A percentile compares a stretch with the other conserved stretches of the same genome.
Evolutionary conservation across 2,113 vertebrate species (phyloP).

Genomic region (Chlamydotis undulata): DNA sequence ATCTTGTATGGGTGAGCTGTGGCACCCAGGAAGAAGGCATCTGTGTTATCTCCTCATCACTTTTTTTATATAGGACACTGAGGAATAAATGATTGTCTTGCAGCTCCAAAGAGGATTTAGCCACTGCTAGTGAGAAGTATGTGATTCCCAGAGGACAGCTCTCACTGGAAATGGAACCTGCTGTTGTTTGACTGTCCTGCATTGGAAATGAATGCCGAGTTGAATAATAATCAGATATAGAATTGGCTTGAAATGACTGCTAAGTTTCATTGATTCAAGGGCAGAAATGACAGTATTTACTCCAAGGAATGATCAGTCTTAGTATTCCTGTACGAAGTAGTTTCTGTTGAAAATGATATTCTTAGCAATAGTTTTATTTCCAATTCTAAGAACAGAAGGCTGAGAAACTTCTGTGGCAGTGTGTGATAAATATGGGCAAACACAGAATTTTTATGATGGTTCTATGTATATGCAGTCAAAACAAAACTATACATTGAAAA

Average conservation of each 20-base stretch:
- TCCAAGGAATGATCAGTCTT: background rate
- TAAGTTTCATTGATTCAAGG: background rate
- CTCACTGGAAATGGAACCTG: background rate
- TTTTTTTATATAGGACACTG: background rate
- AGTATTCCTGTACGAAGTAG: background rate
- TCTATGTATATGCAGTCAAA: slow-evolving; percentile 14
- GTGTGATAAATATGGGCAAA: slow-evolving; percentile 42
- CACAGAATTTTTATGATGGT: background rate
- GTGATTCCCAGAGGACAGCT: background rate
- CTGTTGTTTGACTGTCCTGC: background rate
- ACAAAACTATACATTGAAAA: slow-evolving; percentile 16
- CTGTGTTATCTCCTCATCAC: background rate
- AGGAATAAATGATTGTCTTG: background rate
- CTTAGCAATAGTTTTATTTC: slow-evolving; percentile 12
- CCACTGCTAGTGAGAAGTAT: background rate
- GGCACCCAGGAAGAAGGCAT: background rate
- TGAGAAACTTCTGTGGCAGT: background rate
- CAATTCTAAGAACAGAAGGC: slow-evolving; percentile 20
- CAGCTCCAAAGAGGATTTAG: background rate
- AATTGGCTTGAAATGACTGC: slow-evolving; percentile 1
- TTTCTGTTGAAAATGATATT: background rate
- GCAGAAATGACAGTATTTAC: slow-evolving; percentile 1
- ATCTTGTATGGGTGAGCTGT: background rate
- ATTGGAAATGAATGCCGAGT: slow-evolving; percentile 5
- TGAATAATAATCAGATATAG: background rate